phyloP scores from a whole-genome alignment of 1,140 invertebrate genomes.

The Macrocentrus cingulum region DNA sequence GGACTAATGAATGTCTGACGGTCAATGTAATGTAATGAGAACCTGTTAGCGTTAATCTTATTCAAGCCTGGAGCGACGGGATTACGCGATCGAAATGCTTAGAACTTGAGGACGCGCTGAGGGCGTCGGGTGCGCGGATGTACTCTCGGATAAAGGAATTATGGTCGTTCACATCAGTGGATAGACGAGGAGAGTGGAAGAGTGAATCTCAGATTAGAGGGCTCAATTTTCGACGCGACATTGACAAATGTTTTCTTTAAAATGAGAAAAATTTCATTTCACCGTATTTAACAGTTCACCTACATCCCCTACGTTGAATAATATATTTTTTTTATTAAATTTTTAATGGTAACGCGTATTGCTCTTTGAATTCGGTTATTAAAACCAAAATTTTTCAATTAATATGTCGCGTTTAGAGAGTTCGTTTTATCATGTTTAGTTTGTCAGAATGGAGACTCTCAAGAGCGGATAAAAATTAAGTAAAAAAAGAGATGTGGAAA shows the following conservation, averaged over 20 bases:
- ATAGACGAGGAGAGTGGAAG: background rate
- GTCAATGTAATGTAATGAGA: slow-evolving; percentile 18
- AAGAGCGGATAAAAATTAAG: no score
- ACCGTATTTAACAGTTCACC: no score
- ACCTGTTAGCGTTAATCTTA: slow-evolving; percentile 24
- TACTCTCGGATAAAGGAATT: slow-evolving; percentile 20
- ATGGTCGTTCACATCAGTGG: slow-evolving; percentile 12
- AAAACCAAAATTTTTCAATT: no score
- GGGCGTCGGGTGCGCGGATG: background rate
- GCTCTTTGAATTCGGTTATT: no score
- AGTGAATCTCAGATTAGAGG: slow-evolving; percentile 2
- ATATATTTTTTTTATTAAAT: no score
- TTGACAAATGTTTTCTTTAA: background rate
- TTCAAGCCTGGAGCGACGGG: slow-evolving; percentile 8
- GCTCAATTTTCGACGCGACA: background rate
- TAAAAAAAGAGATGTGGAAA: background rate
- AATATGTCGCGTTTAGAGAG: no score
- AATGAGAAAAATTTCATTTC: background rate
- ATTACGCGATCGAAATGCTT: slow-evolving; percentile 24
- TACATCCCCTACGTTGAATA: no score
- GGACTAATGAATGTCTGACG: slow-evolving; percentile 12
- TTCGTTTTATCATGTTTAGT: no score
- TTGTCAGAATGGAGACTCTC: no score
- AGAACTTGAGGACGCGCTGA: background rate
- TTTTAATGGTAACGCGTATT: no score